Evolutionary conservation across 2,888 invertebrate species (phyloP).

Genomic region (Iselma pallidipennis): DNA sequence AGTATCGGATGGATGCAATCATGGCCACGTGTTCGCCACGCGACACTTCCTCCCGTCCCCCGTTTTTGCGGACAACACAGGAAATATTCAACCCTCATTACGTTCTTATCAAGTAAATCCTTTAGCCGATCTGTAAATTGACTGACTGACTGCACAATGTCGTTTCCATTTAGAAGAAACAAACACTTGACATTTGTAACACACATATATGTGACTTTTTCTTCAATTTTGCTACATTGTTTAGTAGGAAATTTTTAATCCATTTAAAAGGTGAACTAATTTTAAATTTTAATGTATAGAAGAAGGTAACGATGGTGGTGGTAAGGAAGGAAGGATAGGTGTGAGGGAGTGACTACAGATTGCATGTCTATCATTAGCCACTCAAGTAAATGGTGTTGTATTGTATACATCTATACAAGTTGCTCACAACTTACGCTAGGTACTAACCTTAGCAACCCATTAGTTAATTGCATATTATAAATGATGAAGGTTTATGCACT

Average conservation of each 20-base stretch:
- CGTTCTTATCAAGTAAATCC: conserved; percentile 48
- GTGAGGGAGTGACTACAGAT: conserved; percentile 39
- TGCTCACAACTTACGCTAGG: conserved; percentile 10
- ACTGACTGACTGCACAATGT: conserved; percentile 34
- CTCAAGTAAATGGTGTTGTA: conserved; percentile 50
- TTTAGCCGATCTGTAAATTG: conserved; percentile 55
- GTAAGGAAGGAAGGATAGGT: conserved; percentile 14
- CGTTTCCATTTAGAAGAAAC: conserved; percentile 47
- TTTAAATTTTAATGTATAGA: background rate
- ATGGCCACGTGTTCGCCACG: conserved; percentile 40
- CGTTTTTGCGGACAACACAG: conserved; percentile 40
- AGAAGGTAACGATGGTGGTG: too few species aligned
- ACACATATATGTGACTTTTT: background rate
- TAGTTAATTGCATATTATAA: conserved; percentile 19
- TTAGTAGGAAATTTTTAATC: background rate
- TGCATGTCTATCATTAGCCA: conserved; percentile 50
- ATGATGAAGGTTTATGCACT: background rate
- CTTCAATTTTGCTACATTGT: background rate
- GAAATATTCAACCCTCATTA: conserved; percentile 48
- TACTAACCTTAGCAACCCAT: conserved; percentile 20
- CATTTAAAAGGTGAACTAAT: background rate
- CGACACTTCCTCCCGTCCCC: conserved; percentile 29
- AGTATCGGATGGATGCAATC: conserved; percentile 42
- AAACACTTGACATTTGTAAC: background rate
- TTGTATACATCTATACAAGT: conserved; percentile 36